These are phyloP conservation scores for Spodoptera litura DNA, from an alignment of 1,140 invertebrate genomes.

Conservation along the genomic window DNA sequence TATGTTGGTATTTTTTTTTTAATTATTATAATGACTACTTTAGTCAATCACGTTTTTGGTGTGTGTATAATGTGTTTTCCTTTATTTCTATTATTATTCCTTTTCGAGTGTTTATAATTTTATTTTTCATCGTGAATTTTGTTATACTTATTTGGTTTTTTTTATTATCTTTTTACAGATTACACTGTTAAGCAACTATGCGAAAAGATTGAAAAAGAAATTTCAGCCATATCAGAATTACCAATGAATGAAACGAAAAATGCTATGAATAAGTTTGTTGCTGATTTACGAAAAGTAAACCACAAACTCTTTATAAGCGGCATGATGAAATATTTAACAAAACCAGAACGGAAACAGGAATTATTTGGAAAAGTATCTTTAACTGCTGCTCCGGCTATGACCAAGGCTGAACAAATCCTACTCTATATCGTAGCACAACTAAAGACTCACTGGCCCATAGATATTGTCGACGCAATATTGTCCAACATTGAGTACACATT, in stretches of 20 bases:
- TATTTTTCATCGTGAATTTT: too few species aligned
- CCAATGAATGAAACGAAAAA: conserved; percentile 55
- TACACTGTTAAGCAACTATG: conserved; percentile 54
- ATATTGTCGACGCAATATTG: conserved; percentile 62
- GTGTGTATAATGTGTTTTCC: neutral
- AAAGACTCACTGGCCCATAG: conserved; percentile 44
- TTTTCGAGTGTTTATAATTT: neutral
- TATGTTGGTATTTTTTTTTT: conserved; percentile 53
- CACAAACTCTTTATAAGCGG: conserved; percentile 66
- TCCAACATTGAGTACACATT: conserved; percentile 75
- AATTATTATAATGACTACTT: neutral
- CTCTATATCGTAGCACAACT: conserved; percentile 71
- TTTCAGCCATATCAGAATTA: conserved; percentile 60
- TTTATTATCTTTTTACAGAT: conserved; percentile 64
- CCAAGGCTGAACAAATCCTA: conserved; percentile 75
- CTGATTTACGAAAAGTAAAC: conserved; percentile 59
- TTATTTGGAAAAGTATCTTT: conserved; percentile 64
- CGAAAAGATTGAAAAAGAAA: conserved; percentile 64
- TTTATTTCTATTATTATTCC: too few species aligned
- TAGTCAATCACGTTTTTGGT: neutral
- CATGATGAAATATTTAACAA: conserved; percentile 71
- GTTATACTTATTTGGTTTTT: neutral
- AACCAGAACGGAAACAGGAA: conserved; percentile 70
- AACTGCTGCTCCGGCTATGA: conserved; percentile 70
- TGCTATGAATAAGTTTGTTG: conserved; percentile 65